Percentiles rank a stretch among this genome's conserved stretches.
Conservation (phyloP, 2,113 vertebrate species). For the Danionella cerebrum region DNA sequence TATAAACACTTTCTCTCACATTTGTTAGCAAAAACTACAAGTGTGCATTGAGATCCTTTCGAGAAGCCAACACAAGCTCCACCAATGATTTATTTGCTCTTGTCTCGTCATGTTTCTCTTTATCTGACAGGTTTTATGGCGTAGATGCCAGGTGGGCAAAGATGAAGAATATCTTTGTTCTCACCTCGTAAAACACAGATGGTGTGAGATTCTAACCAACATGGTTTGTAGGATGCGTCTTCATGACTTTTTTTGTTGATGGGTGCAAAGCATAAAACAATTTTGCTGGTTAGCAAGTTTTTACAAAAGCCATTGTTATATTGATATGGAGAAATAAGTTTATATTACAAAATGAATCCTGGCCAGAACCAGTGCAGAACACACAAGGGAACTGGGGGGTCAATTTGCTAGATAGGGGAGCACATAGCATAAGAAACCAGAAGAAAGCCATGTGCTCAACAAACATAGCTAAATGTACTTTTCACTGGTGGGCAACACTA, state of each 20-base stretch:
- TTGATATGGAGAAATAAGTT: no score
- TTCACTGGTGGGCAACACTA: no score
- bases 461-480: no score
- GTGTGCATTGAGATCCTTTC: background rate
- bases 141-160: conserved; percentile 4
- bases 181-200: background rate
- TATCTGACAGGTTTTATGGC: background rate
- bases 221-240: background rate
- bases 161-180: background rate
- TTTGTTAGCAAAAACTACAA: background rate
- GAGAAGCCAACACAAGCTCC: background rate
- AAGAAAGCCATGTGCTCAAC: no score
- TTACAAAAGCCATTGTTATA: no score
- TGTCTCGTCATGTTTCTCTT: conserved; percentile 1
- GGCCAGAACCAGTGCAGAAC: no score
- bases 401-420: no score
- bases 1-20: background rate
- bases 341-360: no score
- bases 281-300: background rate
- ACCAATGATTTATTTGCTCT: background rate
- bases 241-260: background rate
- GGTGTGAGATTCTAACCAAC: background rate
- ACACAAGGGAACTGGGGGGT: no score
- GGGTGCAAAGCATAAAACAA: background rate
- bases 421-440: no score